These are phyloP conservation scores for Vanessa atalanta DNA, from an alignment of 1,140 invertebrate genomes.

Conservation along the genomic window DNA sequence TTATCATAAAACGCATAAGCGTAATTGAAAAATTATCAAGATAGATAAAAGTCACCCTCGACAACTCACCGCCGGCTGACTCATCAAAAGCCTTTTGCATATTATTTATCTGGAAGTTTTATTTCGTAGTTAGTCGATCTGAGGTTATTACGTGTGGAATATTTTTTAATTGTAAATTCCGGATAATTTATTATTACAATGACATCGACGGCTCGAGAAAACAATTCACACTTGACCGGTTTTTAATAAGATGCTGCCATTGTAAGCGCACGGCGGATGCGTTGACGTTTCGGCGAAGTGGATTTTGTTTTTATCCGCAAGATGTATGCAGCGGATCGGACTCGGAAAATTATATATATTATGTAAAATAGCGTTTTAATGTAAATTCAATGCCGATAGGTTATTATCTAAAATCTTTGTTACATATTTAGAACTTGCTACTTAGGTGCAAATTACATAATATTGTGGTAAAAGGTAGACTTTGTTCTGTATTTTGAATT, in stretches of 20 bases:
- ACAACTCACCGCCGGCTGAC: background rate
- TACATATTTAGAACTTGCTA: too few species aligned
- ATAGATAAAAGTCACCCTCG: constrained; percentile 3
- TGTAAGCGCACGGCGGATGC: constrained; percentile 34
- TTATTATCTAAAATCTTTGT: too few species aligned
- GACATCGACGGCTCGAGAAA: constrained; percentile 34
- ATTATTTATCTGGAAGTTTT: background rate
- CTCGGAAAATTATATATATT: background rate
- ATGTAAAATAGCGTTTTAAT: too few species aligned
- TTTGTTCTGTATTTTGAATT: too few species aligned
- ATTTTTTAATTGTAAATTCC: constrained; percentile 14
- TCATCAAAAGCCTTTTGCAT: background rate
- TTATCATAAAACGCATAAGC: background rate
- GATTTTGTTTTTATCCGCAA: constrained; percentile 36
- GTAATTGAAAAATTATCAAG: constrained; percentile 22
- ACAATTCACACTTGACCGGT: constrained; percentile 48
- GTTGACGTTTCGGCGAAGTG: constrained; percentile 44
- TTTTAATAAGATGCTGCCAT: constrained; percentile 39
- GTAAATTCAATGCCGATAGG: too few species aligned
- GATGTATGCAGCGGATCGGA: constrained; percentile 14
- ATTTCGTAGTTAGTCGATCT: background rate
- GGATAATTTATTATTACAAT: constrained; percentile 17
- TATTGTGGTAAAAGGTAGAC: too few species aligned
- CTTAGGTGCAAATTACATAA: too few species aligned
- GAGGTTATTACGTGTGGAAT: background rate